Conservation (phyloP, 2,888 invertebrate species). For the Nemapogon koenigi region DNA sequence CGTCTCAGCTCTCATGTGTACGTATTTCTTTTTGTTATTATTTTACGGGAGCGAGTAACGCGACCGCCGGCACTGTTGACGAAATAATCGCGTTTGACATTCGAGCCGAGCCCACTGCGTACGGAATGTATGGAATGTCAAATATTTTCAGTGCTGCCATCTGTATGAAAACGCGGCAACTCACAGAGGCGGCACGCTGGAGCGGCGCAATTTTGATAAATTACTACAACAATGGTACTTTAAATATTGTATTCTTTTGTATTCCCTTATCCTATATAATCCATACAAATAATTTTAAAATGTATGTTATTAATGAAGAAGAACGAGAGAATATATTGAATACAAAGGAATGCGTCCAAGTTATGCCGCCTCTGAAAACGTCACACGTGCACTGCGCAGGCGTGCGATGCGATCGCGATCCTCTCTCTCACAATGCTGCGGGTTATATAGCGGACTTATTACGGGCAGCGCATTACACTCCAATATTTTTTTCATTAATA, state of each 20-base stretch:
- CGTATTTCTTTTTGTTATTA: conserved; percentile 45
- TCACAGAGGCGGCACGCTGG: conserved; percentile 43
- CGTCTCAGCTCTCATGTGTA: no score
- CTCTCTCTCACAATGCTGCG: no score
- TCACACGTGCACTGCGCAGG: conserved; percentile 27
- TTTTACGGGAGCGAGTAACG: conserved; percentile 61
- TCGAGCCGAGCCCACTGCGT: conserved; percentile 73
- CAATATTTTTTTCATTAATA: no score
- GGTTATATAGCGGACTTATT: no score
- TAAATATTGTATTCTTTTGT: no score
- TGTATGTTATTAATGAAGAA: no score
- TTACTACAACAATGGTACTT: no score
- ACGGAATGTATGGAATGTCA: conserved; percentile 71
- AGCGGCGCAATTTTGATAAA: no score
- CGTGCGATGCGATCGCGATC: neutral
- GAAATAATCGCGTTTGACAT: conserved; percentile 72
- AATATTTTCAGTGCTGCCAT: conserved; percentile 72
- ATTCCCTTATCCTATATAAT: no score
- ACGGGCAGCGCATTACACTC: no score
- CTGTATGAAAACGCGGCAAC: conserved; percentile 48
- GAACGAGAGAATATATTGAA: no score
- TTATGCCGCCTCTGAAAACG: conserved; percentile 44
- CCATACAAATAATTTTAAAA: no score
- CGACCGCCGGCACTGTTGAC: conserved; percentile 64
- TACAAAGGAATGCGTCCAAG: conserved; percentile 45